Percentiles rank a stretch among this genome's conserved stretches.
Evolutionary conservation across 2,888 invertebrate genomes (phyloP).

Genomic region (Sceliomorpha sp.): DNA sequence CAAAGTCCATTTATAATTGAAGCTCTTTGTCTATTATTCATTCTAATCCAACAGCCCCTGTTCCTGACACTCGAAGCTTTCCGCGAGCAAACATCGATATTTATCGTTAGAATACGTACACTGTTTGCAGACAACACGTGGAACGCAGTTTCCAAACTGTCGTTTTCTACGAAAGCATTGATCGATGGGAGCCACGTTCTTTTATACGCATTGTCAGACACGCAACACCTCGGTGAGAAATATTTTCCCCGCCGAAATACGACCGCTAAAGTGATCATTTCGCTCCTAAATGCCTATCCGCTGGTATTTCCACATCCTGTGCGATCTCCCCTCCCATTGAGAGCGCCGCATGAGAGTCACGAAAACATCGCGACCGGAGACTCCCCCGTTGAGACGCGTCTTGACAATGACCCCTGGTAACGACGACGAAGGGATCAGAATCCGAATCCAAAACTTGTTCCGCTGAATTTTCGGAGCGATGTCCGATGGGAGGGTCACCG

Average conservation of each 20-base stretch:
- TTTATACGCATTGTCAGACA: constrained; percentile 36
- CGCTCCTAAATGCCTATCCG: constrained; percentile 1
- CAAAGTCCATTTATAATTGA: too few species aligned
- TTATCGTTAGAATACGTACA: constrained; percentile 38
- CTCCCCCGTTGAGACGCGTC: constrained; percentile 37
- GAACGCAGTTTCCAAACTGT: constrained; percentile 18
- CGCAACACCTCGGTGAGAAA: constrained; percentile 36
- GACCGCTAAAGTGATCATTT: constrained; percentile 34
- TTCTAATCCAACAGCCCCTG: too few species aligned
- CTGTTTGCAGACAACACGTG: constrained; percentile 22
- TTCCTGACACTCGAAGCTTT: constrained; percentile 7
- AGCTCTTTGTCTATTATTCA: too few species aligned
- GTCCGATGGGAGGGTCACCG: constrained; percentile 64
- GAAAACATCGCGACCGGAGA: constrained; percentile 11
- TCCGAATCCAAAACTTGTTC: constrained; percentile 56
- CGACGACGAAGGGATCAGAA: constrained; percentile 28
- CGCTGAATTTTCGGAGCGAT: constrained; percentile 78
- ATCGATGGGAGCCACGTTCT: constrained; percentile 27
- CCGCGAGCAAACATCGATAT: constrained; percentile 23
- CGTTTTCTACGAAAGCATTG: constrained; percentile 4
- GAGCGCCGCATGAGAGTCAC: too few species aligned
- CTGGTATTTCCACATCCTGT: background rate
- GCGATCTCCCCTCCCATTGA: constrained; percentile 16
- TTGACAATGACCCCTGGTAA: too few species aligned
- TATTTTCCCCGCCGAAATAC: constrained; percentile 48